A percentile compares a stretch with the other conserved stretches of the same genome.
phyloP scores from a whole-genome alignment of 2,113 vertebrate genomes.

The Forbesichthys papilliferus region DNA sequence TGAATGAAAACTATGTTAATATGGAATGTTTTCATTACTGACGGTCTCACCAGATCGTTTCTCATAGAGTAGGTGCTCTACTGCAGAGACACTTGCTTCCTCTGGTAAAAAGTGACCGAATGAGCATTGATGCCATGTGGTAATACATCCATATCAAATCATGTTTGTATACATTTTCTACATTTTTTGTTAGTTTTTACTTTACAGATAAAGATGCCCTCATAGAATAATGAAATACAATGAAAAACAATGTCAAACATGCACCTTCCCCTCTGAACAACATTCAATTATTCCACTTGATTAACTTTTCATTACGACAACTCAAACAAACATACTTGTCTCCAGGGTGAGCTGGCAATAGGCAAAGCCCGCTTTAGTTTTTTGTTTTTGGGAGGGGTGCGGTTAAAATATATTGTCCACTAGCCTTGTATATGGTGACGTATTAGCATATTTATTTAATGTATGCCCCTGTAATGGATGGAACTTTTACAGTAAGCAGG shows the following conservation, averaged over 20 bases:
- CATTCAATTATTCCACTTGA: constrained; percentile 76
- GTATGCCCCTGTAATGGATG: constrained; percentile 61
- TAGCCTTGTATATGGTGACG: constrained; percentile 34
- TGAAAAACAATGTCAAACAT: constrained; percentile 63
- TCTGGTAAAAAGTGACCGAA: no score
- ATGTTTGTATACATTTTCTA: neutral
- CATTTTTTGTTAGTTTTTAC: neutral
- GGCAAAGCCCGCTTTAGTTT: constrained; percentile 53
- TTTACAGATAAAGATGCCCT: constrained; percentile 30
- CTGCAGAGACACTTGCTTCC: no score
- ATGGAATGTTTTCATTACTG: no score
- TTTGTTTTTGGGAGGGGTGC: constrained; percentile 9
- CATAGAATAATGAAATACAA: constrained; percentile 50
- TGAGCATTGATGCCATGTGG: neutral
- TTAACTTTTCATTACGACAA: constrained; percentile 76
- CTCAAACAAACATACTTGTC: constrained; percentile 68
- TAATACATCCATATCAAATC: neutral
- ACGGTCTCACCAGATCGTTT: no score
- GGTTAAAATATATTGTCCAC: constrained; percentile 49
- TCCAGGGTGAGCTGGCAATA: constrained; percentile 53
- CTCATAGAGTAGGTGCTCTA: no score
- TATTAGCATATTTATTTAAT: constrained; percentile 75
- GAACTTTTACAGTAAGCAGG: constrained; percentile 62
- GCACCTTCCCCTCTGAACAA: constrained; percentile 60
- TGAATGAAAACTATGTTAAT: no score